These are phyloP conservation scores for Pterostichus madidus DNA, from an alignment of 2,888 invertebrate species.

Conservation along the genomic window DNA sequence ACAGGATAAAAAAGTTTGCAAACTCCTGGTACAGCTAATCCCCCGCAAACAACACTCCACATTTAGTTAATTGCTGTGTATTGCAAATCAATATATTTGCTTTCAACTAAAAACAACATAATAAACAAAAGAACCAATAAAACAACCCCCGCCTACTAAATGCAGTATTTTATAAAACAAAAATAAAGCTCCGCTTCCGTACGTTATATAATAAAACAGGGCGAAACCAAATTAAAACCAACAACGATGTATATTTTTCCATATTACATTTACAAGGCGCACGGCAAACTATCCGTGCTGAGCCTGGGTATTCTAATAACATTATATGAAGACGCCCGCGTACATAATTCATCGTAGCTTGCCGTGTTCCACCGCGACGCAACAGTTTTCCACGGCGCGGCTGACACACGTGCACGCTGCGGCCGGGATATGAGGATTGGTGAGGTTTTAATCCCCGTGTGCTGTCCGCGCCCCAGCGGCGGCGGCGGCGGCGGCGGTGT, in stretches of 20 bases:
- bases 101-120: too few relatives aligned
- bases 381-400: conserved; percentile 40
- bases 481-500: not conserved
- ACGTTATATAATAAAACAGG: too few relatives aligned
- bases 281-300: conserved; percentile 26
- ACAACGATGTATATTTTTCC: conserved; percentile 13
- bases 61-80: too few relatives aligned
- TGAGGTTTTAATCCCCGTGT: conserved; percentile 63
- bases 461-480: conserved; percentile 33
- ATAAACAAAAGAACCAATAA: too few relatives aligned
- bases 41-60: too few relatives aligned
- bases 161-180: too few relatives aligned
- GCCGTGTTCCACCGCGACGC: not conserved
- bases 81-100: too few relatives aligned
- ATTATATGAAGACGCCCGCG: conserved; percentile 49
- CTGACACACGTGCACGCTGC: not conserved
- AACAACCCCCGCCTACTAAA: too few relatives aligned
- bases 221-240: conserved; percentile 9
- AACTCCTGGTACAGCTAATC: too few relatives aligned
- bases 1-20: too few relatives aligned
- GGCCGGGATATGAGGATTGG: conserved; percentile 61
- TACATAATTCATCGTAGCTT: conserved; percentile 44
- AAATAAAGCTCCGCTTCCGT: too few relatives aligned
- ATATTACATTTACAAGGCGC: conserved; percentile 9
- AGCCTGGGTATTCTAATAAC: conserved; percentile 45